phyloP scores from a whole-genome alignment of 2,113 vertebrate species.

The Mystacornis crossleyi region DNA sequence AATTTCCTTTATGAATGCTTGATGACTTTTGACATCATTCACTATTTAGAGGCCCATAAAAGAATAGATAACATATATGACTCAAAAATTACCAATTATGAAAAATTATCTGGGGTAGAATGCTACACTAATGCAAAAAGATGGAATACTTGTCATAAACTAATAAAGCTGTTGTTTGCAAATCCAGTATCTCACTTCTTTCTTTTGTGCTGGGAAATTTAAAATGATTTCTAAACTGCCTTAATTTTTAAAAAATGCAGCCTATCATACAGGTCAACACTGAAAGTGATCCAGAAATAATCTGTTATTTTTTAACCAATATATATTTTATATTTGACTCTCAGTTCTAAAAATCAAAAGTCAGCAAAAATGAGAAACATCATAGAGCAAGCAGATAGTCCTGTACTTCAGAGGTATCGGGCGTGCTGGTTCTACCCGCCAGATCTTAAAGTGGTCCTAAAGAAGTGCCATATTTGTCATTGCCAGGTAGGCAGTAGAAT shows the following conservation, averaged over 20 bases:
- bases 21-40: slow-evolving; percentile 58
- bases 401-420: neutral
- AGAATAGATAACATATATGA: slow-evolving; percentile 71
- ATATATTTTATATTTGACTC: slow-evolving; percentile 17
- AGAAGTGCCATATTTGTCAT: neutral
- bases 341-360: slow-evolving; percentile 3
- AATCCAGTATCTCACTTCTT: slow-evolving; percentile 73
- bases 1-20: slow-evolving; percentile 51
- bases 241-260: slow-evolving; percentile 67
- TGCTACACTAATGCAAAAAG: slow-evolving; percentile 72
- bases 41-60: slow-evolving; percentile 72
- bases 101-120: slow-evolving; percentile 76
- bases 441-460: neutral
- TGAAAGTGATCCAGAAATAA: slow-evolving; percentile 25
- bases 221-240: slow-evolving; percentile 74
- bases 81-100: slow-evolving; percentile 78
- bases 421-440: neutral
- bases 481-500: neutral
- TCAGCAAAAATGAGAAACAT: neutral
- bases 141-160: slow-evolving; percentile 79
- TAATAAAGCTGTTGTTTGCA: slow-evolving; percentile 74
- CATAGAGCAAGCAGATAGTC: neutral
- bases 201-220: slow-evolving; percentile 52
- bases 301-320: slow-evolving; percentile 46
- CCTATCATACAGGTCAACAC: slow-evolving; percentile 50